Base-by-base conservation (phyloP, 2,113 vertebrate species). In the Cyprinodon brontotheroides region DNA sequence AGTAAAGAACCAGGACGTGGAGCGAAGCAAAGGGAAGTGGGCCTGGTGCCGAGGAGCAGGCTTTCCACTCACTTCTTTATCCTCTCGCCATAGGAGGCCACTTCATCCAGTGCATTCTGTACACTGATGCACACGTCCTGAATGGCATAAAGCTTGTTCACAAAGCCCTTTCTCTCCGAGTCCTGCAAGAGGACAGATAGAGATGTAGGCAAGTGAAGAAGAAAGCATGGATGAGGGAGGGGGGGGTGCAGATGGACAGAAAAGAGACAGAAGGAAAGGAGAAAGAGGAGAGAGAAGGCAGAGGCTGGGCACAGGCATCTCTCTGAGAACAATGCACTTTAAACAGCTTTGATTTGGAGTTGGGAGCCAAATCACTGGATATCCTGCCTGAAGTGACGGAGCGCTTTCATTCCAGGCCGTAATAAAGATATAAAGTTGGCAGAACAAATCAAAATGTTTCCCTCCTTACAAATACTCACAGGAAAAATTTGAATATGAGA, bases 131-230 rank as follows among this genome's bases (percentile, higher is more conserved):
- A 98, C 84, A 99, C 97, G 88, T 99, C 98, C 92, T 99, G 98
- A 93, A 99, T 98, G 93, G 97, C 97, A 92, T 98, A 98, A 79
- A 99, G 94, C 95, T 97, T 99, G 93, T 98, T 95, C 92, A 99
- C 98, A 95, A 99, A 98, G 87, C 98, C 96, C 87, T 98, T 99
- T 91, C 96, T 97, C 92, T 98, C 97, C 38, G 94, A 92, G 87
- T 99, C 98, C 98, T 99, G 91, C 91, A 93, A 79, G 72, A 78
- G 81, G 84, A 89, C 84, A 89, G 89, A 91, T 89, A 90, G 81
- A 84, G 89, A 85, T 85, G 84, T 83, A 85, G 69, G 82, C 82
- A 69, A 78, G 74, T 64, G 73, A 83, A 82, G 74, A 70, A 87
- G 75, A 84, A 82, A 81, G 76, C 0, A 3, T 39, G 80, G 67